Percentiles rank a stretch among this genome's conserved stretches.
Evolutionary conservation across 1,140 invertebrate genomes (phyloP).

Genomic region (Ceratosolen solmsi): DNA sequence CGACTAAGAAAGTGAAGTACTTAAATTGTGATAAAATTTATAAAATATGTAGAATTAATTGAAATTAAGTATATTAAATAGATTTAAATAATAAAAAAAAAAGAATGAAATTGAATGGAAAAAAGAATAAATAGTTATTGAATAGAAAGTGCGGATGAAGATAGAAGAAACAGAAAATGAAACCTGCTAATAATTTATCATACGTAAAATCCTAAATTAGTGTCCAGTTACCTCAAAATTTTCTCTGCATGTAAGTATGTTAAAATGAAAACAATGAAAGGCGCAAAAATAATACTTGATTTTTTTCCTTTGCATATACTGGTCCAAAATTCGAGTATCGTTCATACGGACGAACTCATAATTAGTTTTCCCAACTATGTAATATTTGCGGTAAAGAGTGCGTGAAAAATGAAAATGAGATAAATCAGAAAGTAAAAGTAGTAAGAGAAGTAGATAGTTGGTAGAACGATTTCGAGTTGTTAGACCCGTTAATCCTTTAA

Average conservation of each 20-base stretch:
- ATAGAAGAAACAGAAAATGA: background rate
- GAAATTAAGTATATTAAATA: no score
- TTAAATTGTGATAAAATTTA: no score
- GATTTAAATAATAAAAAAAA: no score
- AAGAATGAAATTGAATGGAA: conserved; percentile 13
- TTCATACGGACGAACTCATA: conserved; percentile 48
- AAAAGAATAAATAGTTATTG: background rate
- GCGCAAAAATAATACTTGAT: no score
- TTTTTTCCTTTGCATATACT: conserved; percentile 26
- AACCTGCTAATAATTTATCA: background rate
- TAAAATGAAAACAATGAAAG: no score
- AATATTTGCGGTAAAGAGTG: conserved; percentile 22
- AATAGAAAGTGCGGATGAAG: background rate
- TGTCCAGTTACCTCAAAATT: conserved; percentile 32
- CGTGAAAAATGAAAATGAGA: conserved; percentile 36
- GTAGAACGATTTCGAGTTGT: conserved; percentile 64
- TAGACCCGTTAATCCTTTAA: conserved; percentile 69
- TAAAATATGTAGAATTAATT: no score
- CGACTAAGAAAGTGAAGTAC: no score
- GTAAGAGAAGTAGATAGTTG: conserved; percentile 39
- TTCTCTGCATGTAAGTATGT: conserved; percentile 12
- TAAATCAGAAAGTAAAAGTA: conserved; percentile 23
- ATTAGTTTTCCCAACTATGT: conserved; percentile 53
- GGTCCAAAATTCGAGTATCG: conserved; percentile 46
- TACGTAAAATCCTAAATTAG: conserved; percentile 39